Conservation (phyloP, 1,140 invertebrate genomes). For the Zaprionus davidi region DNA sequence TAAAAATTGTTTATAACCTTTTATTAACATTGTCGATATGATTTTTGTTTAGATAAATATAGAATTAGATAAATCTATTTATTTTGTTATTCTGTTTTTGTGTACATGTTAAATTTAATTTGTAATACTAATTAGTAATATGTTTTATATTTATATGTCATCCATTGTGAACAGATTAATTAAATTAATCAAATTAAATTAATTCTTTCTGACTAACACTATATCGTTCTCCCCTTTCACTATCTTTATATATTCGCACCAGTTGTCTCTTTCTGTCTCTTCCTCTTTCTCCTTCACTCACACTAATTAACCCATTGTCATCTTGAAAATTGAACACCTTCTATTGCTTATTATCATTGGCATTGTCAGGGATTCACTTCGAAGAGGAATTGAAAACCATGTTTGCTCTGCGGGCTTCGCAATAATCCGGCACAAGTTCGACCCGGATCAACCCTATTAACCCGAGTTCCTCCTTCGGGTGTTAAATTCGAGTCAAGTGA, state of each 20-base stretch:
- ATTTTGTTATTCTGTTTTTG: too few relatives aligned
- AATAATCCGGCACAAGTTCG: constrained; percentile 22
- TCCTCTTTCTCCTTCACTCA: not conserved
- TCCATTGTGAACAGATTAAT: too few relatives aligned
- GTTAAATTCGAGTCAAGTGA: constrained; percentile 61
- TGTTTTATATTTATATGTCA: too few relatives aligned
- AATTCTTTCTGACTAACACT: too few relatives aligned
- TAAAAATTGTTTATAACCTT: too few relatives aligned
- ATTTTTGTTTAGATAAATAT: too few relatives aligned
- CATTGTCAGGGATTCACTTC: not conserved
- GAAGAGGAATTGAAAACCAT: not conserved
- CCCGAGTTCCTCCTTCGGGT: constrained; percentile 18
- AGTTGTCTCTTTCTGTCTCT: not conserved
- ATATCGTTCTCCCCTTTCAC: not conserved
- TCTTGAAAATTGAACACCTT: not conserved
- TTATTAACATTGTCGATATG: too few relatives aligned
- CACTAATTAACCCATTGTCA: not conserved
- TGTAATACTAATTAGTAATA: too few relatives aligned
- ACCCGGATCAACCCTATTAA: constrained; percentile 25
- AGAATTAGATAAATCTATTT: too few relatives aligned
- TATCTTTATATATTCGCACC: not conserved
- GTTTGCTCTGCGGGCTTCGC: not conserved
- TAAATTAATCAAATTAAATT: too few relatives aligned
- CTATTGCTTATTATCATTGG: not conserved
- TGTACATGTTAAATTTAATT: too few relatives aligned